Percentiles rank a stretch among this genome's conserved stretches.
Conservation (phyloP, 2,888 invertebrate species). For the Colletes collaris region DNA sequence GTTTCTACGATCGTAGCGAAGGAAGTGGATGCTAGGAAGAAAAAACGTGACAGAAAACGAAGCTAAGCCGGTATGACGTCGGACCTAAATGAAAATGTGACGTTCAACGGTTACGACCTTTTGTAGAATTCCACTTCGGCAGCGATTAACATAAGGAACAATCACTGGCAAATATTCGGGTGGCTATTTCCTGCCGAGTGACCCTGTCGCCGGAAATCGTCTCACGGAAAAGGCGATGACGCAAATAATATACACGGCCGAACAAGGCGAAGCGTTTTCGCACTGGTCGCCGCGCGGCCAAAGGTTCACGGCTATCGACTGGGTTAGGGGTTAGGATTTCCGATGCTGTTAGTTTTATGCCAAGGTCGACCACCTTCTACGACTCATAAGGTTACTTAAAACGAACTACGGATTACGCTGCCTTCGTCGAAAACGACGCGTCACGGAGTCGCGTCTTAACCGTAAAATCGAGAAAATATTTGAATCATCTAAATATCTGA, state of each 20-base stretch:
- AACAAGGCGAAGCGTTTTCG: constrained; percentile 64
- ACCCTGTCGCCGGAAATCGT: constrained; percentile 80
- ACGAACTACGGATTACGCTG: not conserved
- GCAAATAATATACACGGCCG: constrained; percentile 59
- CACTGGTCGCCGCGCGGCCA: constrained; percentile 49
- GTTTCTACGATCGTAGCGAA: not conserved
- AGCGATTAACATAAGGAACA: constrained; percentile 80
- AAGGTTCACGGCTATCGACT: constrained; percentile 78
- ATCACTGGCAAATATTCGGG: constrained; percentile 81
- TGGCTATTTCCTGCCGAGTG: constrained; percentile 81
- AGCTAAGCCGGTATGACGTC: not conserved
- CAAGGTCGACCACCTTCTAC: constrained; percentile 68
- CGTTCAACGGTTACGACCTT: constrained; percentile 51
- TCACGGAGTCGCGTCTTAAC: no score
- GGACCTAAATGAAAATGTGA: constrained; percentile 24
- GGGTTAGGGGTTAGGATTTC: constrained; percentile 80
- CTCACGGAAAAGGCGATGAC: constrained; percentile 77
- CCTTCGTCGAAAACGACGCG: not conserved
- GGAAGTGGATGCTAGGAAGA: not conserved
- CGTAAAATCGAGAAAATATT: no score
- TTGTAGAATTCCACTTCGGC: constrained; percentile 59
- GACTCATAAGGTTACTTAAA: constrained; percentile 28
- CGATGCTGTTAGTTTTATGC: constrained; percentile 70
- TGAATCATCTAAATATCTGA: no score
- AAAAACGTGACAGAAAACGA: not conserved